Percentiles rank a stretch among this genome's conserved stretches.
phyloP scores from a whole-genome alignment of 2,113 vertebrate species.

The Sinocyclocheilus anshuiensis region DNA sequence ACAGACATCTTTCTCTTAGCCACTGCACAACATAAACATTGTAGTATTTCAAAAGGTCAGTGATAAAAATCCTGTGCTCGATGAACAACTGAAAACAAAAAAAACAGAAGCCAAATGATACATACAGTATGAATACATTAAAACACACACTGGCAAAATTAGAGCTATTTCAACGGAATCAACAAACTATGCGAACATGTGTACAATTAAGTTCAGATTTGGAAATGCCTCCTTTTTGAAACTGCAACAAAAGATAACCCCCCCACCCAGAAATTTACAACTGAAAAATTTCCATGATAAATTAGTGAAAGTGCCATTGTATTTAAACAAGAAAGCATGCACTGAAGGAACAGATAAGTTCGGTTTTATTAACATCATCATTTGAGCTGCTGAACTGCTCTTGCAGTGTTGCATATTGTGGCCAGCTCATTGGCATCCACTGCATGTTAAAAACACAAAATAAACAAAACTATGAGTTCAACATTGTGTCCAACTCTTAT shows the following conservation, averaged over 20 bases:
- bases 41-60: slow-evolving; percentile 56
- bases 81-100: slow-evolving; percentile 61
- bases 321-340: slow-evolving; percentile 45
- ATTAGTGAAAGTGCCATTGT: slow-evolving; percentile 54
- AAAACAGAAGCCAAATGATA: slow-evolving; percentile 62
- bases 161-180: slow-evolving; percentile 52
- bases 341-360: slow-evolving; percentile 38
- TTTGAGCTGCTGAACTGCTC: slow-evolving; percentile 31
- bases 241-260: slow-evolving; percentile 48
- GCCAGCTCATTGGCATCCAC: slow-evolving; percentile 39
- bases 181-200: slow-evolving; percentile 48
- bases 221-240: slow-evolving; percentile 41
- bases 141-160: slow-evolving; percentile 51
- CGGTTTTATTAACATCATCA: slow-evolving; percentile 41
- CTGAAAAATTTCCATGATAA: slow-evolving; percentile 9
- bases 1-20: slow-evolving; percentile 55
- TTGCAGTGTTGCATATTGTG: slow-evolving; percentile 58
- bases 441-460: slow-evolving; percentile 23
- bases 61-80: slow-evolving; percentile 54
- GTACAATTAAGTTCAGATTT: slow-evolving; percentile 37
- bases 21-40: slow-evolving; percentile 65
- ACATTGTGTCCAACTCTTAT: background rate
- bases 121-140: slow-evolving; percentile 51
- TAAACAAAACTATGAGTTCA: background rate
- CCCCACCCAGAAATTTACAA: slow-evolving; percentile 52